Evolutionary conservation across 2,797 vertebrate genomes (phyloP), one percentile per base, ranked within the genome.

Genomic region (Uromys caudimaculatus): DNA sequence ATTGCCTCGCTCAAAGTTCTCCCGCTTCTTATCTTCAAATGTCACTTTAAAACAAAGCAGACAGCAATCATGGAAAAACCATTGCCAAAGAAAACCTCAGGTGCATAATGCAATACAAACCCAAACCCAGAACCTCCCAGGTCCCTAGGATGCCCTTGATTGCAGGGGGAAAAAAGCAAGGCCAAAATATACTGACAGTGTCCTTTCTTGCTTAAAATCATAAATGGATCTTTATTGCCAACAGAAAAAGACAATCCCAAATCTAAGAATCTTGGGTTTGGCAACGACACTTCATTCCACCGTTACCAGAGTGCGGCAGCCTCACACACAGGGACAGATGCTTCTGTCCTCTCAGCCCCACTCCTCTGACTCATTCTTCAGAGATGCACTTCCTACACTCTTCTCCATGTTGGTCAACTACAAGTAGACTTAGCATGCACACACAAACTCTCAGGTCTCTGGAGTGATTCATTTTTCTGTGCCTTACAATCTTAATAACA

Each of bases 1-100:
- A 97, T 99, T 99, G 56, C 99, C 99, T 6, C 99, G 99, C 97
- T 99, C 99, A 83, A 99, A 99, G 98, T 99, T 99, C 97, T 99
- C 99, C 54, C 99, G 98, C 97, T 99, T 99, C 98, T 99, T 99
- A 97, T 99, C 99, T 98, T 99, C 99, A 89, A 99, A 99, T 0
- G 99, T 99, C 94, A 99, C 99, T 99, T 97, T 0, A 73, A 89
- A 2, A 69, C 27, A 60, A 75, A 85, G 95, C 96, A 56, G 4
- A 38, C 19, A 54, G 27, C 12, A 2, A 24, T 12, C 7, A 16
- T 21, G 50, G 50, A 32, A 89, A 93, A 67, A 79, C 67, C 24
- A 71, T 21, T 47, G 76, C 50, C 73, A 52, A 90, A 92, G 58
- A 78, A 69, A 92, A 71, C 13, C 23, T n/a, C 77, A 60, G 12